phyloP scores from a whole-genome alignment of 1,140 invertebrate genomes.

The Cotesia typhae region DNA sequence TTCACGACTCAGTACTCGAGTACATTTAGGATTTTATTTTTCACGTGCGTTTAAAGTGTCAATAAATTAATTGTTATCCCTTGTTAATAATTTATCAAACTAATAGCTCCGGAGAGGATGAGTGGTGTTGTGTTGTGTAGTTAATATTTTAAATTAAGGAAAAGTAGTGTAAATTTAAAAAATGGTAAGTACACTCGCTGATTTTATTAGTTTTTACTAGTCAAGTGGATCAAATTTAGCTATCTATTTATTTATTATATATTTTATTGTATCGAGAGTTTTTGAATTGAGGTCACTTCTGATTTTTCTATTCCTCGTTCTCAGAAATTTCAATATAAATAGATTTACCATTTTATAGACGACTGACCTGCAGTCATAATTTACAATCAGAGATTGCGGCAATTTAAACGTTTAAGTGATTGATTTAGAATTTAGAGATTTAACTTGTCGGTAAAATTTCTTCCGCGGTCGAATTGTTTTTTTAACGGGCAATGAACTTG shows the following conservation, averaged over 20 bases:
- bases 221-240: too few relatives aligned
- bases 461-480: not conserved
- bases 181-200: not conserved
- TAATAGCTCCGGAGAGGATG: not conserved
- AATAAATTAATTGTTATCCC: not conserved
- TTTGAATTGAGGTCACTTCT: slow-evolving; percentile 33
- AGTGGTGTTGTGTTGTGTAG: slow-evolving; percentile 26
- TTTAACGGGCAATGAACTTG: not conserved
- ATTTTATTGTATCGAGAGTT: not conserved
- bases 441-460: not conserved
- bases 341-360: too few relatives aligned
- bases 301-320: slow-evolving; percentile 27
- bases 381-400: too few relatives aligned
- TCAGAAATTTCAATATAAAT: not conserved
- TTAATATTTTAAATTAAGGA: slow-evolving; percentile 19
- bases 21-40: slow-evolving; percentile 6
- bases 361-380: too few relatives aligned
- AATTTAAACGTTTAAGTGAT: not conserved
- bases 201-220: too few relatives aligned
- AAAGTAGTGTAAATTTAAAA: not conserved
- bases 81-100: slow-evolving; percentile 3
- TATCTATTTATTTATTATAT: too few relatives aligned
- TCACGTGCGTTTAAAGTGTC: not conserved
- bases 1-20: slow-evolving; percentile 29
- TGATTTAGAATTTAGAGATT: slow-evolving; percentile 7